Percentiles rank a stretch among this genome's conserved stretches.
These are phyloP conservation scores for Paratilapia polleni DNA, from an alignment of 2,113 vertebrate species.

Conservation along the genomic window DNA sequence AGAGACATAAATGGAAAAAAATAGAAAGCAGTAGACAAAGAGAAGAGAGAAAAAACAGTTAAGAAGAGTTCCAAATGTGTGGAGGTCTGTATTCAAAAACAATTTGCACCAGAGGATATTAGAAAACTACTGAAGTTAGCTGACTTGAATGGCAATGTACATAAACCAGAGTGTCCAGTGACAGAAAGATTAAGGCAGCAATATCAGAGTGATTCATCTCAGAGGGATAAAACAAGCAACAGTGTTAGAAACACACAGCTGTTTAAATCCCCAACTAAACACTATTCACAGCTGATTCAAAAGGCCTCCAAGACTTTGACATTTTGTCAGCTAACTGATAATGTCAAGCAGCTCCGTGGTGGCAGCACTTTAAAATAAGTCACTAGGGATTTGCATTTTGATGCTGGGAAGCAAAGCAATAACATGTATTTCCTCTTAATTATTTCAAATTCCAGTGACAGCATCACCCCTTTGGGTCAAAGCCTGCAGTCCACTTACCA, in stretches of 20 bases:
- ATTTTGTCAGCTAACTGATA: conserved; percentile 16
- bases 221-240: conserved; percentile 39
- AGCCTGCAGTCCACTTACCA: not conserved
- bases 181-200: conserved; percentile 15
- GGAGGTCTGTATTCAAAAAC: not conserved
- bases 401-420: not conserved
- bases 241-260: conserved; percentile 32
- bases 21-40: not conserved
- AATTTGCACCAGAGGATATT: conserved; percentile 3
- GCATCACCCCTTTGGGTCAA: not conserved
- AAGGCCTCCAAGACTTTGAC: conserved; percentile 22
- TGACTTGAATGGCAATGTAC: conserved; percentile 26
- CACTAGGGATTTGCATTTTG: conserved; percentile 9
- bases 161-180: conserved; percentile 47
- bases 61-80: not conserved
- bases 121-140: conserved; percentile 10
- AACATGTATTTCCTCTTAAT: conserved; percentile 13
- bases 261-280: conserved; percentile 37
- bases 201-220: conserved; percentile 45
- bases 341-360: conserved; percentile 23
- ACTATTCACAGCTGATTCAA: conserved; percentile 45
- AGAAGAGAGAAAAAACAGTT: not conserved
- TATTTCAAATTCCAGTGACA: conserved; percentile 1
- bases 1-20: not conserved
- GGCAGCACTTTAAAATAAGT: conserved; percentile 18